Evolutionary conservation across 2,113 vertebrate species (phyloP).

Genomic region (Mus spicilegus): DNA sequence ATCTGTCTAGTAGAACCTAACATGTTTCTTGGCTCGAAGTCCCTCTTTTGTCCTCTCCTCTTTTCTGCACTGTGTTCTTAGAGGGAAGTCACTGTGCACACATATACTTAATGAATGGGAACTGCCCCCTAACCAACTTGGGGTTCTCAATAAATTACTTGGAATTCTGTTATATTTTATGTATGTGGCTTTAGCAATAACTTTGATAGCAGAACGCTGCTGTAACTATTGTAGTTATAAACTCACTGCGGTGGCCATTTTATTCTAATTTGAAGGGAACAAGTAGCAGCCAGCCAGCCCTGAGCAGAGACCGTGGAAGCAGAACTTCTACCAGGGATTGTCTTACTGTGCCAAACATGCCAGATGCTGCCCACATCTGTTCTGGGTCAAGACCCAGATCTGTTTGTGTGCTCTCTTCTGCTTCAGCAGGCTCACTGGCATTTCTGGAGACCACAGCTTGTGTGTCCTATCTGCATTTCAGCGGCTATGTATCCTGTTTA

Average conservation of each 20-base stretch:
- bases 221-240: not conserved
- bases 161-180: not conserved
- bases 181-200: not conserved
- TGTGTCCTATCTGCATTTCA: not conserved
- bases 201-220: not conserved
- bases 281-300: not conserved
- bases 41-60: not conserved
- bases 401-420: conserved; percentile 31
- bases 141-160: not conserved
- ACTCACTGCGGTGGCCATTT: not conserved
- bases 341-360: not conserved
- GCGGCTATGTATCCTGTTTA: not conserved
- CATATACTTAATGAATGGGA: not conserved
- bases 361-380: conserved; percentile 24
- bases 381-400: conserved; percentile 24
- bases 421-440: not conserved
- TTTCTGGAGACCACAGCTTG: not conserved
- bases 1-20: not conserved
- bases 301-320: not conserved
- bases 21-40: not conserved
- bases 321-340: not conserved
- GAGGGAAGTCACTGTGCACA: not conserved
- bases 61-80: not conserved
- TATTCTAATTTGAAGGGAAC: not conserved
- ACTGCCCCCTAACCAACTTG: not conserved